Evolutionary conservation across 2,113 vertebrate species (phyloP).

Genomic region (Nanorana parkeri): DNA sequence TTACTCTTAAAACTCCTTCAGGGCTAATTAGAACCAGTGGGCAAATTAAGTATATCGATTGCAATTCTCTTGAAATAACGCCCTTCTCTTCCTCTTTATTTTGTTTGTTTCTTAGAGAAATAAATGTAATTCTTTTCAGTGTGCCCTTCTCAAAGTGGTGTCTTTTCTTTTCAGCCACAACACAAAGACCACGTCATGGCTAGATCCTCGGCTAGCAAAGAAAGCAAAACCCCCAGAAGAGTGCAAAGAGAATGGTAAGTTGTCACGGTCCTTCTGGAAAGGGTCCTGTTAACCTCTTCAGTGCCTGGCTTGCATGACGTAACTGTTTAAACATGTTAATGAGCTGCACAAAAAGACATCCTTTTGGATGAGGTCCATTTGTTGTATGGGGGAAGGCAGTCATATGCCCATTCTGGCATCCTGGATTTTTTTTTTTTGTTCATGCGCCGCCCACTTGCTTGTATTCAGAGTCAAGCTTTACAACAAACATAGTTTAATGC

Average conservation of each 20-base stretch:
- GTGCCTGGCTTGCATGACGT: slow-evolving; percentile 59
- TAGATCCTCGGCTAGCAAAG: slow-evolving; percentile 98
- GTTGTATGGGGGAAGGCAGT: slow-evolving; percentile 10
- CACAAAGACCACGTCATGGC: slow-evolving; percentile 99
- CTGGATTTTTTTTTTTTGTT: background rate
- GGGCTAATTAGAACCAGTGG: slow-evolving; percentile 88
- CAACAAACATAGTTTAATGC: slow-evolving; percentile 66
- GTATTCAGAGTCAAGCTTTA: slow-evolving; percentile 40
- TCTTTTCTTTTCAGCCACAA: slow-evolving; percentile 95
- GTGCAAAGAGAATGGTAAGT: slow-evolving; percentile 98
- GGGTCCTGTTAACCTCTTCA: slow-evolving; percentile 32
- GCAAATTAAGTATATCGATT: slow-evolving; percentile 96
- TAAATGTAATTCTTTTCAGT: slow-evolving; percentile 78
- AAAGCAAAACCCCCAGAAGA: slow-evolving; percentile 98
- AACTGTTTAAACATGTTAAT: slow-evolving; percentile 64
- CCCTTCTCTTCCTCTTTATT: slow-evolving; percentile 60
- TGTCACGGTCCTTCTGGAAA: slow-evolving; percentile 71
- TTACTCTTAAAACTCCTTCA: slow-evolving; percentile 80
- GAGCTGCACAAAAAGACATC: slow-evolving; percentile 57
- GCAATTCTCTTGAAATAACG: slow-evolving; percentile 83
- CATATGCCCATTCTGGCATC: background rate
- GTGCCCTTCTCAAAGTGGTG: slow-evolving; percentile 83
- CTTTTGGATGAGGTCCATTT: slow-evolving; percentile 57
- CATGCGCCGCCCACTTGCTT: slow-evolving; percentile 19
- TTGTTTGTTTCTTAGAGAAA: slow-evolving; percentile 71